Base-by-base conservation (phyloP, 2,113 vertebrate species). In the Lasiurus borealis region DNA sequence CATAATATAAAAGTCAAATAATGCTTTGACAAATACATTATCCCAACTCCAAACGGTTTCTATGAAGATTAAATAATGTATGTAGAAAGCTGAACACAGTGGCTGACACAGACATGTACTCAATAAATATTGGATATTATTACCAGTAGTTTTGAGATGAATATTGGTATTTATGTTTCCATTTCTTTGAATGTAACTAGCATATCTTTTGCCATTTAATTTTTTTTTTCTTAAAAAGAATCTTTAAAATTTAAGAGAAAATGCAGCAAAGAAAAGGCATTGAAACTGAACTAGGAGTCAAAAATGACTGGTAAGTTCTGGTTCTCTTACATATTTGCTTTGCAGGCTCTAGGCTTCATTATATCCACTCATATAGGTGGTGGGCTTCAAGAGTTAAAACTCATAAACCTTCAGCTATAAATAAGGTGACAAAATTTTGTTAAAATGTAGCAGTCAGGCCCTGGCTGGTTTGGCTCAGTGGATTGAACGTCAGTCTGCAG, bases 111-210 rank as follows among this genome's bases (percentile, higher is more conserved):
- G 81, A 46, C 59, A 25, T 1, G 1, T 27, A 31, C 71, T 89
- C 81, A 57, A 13, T 62, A 72, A 66, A 36, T 40, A 40, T 3
- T 52, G 21, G 44, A 34, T 72, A 21, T 27, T 11, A 6, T 13
- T 50, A 77, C 29, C 0, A 46, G 46, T 27, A 68, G 23, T 82
- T 75, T 21, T 81, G 19, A 57, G 75, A 62, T 89, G 68, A 81
- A 83, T 68, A 72, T 6, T 85, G 25, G 27, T 54, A 78, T 27
- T 81, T 76, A 59, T 2, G 5, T n/a, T 54, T 89, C 21, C 64
- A 68, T 88, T 88, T 71, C 31, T 83, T n/a, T 72, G 34, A 90
- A 86, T 78, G n/a, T 72, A 83, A 94, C 44, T 75, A 19, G 77
- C 2, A 9, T 2, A 52, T 62, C 36, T 69, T 89, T 78, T 59